phyloP scores from a whole-genome alignment of 2,888 invertebrate genomes.

The Hirtodrosophila histrioides region DNA sequence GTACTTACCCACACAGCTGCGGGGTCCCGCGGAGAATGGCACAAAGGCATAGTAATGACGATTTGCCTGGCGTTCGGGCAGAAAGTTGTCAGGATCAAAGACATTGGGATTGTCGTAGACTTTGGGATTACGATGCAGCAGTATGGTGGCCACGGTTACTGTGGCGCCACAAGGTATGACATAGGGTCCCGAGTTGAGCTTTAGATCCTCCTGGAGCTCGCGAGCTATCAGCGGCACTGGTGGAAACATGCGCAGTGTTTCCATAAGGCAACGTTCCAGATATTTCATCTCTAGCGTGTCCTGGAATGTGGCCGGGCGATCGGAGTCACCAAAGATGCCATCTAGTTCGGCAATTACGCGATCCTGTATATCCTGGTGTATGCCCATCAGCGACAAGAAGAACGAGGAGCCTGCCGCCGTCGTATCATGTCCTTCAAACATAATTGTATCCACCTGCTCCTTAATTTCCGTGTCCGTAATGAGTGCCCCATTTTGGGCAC shows the following conservation, averaged over 20 bases:
- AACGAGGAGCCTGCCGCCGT: constrained; percentile 93
- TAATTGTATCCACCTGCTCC: constrained; percentile 93
- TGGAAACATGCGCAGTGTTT: constrained; percentile 91
- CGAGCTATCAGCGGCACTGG: constrained; percentile 92
- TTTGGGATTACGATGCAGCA: constrained; percentile 89
- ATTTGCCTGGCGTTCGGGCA: constrained; percentile 90
- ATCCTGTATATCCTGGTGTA: constrained; percentile 89
- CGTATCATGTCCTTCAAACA: constrained; percentile 95
- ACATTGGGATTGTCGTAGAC: constrained; percentile 90
- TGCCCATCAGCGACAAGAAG: constrained; percentile 91
- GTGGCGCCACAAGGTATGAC: constrained; percentile 89
- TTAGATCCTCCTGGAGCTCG: constrained; percentile 89
- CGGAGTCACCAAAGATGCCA: constrained; percentile 90
- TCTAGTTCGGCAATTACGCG: constrained; percentile 90
- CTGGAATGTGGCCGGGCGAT: constrained; percentile 91
- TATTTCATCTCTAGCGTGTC: constrained; percentile 95
- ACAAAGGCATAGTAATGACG: constrained; percentile 93
- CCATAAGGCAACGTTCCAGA: constrained; percentile 92
- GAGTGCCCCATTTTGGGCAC: constrained; percentile 89
- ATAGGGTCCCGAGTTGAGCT: constrained; percentile 88
- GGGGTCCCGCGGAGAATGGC: constrained; percentile 93
- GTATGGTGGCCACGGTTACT: constrained; percentile 87
- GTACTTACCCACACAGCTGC: constrained; percentile 90
- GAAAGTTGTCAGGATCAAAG: constrained; percentile 94
- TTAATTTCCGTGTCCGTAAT: constrained; percentile 91